Evolutionary conservation across 1,140 invertebrate genomes (phyloP).

Genomic region (Brachystomella parvula): DNA sequence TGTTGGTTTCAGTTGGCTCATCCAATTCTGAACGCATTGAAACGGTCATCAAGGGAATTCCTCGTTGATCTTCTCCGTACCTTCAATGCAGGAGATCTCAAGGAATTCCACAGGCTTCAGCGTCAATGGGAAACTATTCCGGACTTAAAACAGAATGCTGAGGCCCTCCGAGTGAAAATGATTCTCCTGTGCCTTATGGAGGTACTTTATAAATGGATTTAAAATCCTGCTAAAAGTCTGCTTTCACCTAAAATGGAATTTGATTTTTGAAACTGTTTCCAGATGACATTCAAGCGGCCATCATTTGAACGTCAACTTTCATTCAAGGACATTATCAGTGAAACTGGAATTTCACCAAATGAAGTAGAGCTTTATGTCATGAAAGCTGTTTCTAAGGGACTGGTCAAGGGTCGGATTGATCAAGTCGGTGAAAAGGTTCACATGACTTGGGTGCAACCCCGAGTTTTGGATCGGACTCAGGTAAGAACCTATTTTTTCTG

Average conservation of each 20-base stretch:
- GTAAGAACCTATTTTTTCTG: conserved; percentile 41
- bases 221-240: not conserved
- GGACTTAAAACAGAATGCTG: conserved; percentile 77
- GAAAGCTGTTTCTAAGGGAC: conserved; percentile 91
- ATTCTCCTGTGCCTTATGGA: conserved; percentile 94
- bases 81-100: conserved; percentile 87
- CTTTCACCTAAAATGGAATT: conserved; percentile 17
- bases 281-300: conserved; percentile 62
- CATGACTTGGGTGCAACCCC: conserved; percentile 85
- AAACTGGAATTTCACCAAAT: conserved; percentile 68
- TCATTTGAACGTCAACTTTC: conserved; percentile 66
- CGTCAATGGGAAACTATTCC: conserved; percentile 71
- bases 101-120: conserved; percentile 74
- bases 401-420: conserved; percentile 91
- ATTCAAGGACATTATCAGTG: conserved; percentile 82
- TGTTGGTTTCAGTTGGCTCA: conserved; percentile 84
- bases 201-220: conserved; percentile 53
- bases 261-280: conserved; percentile 13
- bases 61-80: conserved; percentile 79
- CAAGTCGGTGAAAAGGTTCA: conserved; percentile 75
- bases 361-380: conserved; percentile 94
- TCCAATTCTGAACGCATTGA: conserved; percentile 79
- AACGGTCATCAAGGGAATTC: conserved; percentile 76
- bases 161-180: conserved; percentile 82
- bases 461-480: conserved; percentile 69